A percentile compares a stretch with the other conserved stretches of the same genome.
These are phyloP conservation scores for Tenebrosternarchus preto DNA, from an alignment of 2,113 vertebrate species.

Conservation along the genomic window DNA sequence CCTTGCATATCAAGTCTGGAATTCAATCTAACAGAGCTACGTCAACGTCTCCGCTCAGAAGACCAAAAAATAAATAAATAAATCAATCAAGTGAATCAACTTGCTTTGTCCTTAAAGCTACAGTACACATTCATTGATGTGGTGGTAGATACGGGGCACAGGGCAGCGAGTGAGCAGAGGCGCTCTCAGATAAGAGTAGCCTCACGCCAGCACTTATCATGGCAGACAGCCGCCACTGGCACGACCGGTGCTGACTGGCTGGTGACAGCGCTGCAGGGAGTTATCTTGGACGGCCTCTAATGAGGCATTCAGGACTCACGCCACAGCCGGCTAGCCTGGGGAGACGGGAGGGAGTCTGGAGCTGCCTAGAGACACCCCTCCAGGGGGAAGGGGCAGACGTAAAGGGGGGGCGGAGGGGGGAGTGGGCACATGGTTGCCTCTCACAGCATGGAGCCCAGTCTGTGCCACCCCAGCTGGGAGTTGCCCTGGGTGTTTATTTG, in stretches of 20 bases:
- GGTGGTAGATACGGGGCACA: slow-evolving; percentile 8
- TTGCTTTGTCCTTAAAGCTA: background rate
- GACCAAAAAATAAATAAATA: too few species aligned
- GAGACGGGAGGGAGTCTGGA: background rate
- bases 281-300: slow-evolving; percentile 71
- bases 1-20: too few species aligned
- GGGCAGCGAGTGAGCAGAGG: slow-evolving; percentile 1
- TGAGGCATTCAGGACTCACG: slow-evolving; percentile 68
- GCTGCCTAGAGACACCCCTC: background rate
- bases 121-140: background rate
- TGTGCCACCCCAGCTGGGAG: too few species aligned
- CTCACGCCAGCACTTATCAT: slow-evolving; percentile 64
- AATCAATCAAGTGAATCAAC: too few species aligned
- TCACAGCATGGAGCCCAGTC: too few species aligned
- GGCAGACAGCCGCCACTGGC: slow-evolving; percentile 65
- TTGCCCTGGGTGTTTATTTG: too few species aligned
- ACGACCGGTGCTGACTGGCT: slow-evolving; percentile 28
- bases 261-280: slow-evolving; percentile 63
- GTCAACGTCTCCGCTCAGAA: too few species aligned
- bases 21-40: too few species aligned
- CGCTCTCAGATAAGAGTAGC: slow-evolving; percentile 60
- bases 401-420: background rate
- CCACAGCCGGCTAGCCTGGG: slow-evolving; percentile 44
- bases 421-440: background rate
- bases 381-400: background rate